Percentiles rank a stretch among this genome's conserved stretches.
These are phyloP conservation scores for Hymenochirus boettgeri DNA, from an alignment of 2,113 vertebrate genomes.

Conservation along the genomic window DNA sequence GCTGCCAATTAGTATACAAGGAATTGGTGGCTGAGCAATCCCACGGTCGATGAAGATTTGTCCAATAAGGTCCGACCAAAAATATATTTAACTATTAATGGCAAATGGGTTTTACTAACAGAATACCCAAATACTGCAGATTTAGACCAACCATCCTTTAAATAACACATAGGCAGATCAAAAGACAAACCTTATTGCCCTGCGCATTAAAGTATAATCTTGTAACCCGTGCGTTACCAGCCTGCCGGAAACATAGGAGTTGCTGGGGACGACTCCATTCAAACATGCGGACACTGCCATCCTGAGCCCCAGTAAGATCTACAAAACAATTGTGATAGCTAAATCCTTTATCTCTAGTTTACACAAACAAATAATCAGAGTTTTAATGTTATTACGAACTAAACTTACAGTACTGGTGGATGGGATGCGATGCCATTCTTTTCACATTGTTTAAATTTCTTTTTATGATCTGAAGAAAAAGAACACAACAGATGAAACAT, in stretches of 20 bases:
- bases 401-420: conserved; percentile 95
- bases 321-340: conserved; percentile 15
- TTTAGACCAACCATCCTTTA: too few species aligned
- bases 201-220: conserved; percentile 95
- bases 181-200: conserved; percentile 81
- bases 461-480: conserved; percentile 83
- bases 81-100: too few species aligned
- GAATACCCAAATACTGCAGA: too few species aligned
- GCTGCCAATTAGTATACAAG: too few species aligned
- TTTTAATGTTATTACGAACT: too few species aligned
- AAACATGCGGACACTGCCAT: conserved; percentile 96
- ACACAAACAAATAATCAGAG: too few species aligned
- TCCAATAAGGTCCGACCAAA: too few species aligned
- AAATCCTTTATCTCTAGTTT: not conserved
- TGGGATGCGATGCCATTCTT: conserved; percentile 94
- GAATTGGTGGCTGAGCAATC: too few species aligned
- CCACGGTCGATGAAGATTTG: too few species aligned
- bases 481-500: too few species aligned
- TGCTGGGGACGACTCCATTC: conserved; percentile 96
- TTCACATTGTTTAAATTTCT: conserved; percentile 96
- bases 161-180: too few species aligned
- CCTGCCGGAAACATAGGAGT: conserved; percentile 89
- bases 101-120: too few species aligned
- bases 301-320: conserved; percentile 97
- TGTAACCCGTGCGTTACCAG: conserved; percentile 92